A percentile compares a stretch with the other conserved stretches of the same genome.
Evolutionary conservation across 1,140 invertebrate species (phyloP).

Genomic region (Thaumatotibia leucotreta): DNA sequence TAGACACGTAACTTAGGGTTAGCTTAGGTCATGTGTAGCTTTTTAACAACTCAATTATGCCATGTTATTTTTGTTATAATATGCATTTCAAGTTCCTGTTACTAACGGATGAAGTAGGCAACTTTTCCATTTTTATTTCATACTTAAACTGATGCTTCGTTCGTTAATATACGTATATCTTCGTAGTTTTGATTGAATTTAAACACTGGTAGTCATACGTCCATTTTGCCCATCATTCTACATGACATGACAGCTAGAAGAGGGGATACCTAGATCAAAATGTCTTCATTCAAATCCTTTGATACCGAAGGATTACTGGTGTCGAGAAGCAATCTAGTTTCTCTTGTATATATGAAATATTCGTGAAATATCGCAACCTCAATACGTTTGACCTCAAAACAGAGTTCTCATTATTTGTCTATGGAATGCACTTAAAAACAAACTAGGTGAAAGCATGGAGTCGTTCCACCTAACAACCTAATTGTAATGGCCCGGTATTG

Average conservation of each 20-base stretch:
- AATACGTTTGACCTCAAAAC: background rate
- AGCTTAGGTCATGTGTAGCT: constrained; percentile 49
- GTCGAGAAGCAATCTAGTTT: background rate
- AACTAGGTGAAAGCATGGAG: background rate
- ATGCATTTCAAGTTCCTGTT: background rate
- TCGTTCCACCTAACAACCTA: constrained; percentile 1
- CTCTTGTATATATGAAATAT: background rate
- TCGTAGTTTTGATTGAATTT: too few species aligned
- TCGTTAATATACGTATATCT: too few species aligned
- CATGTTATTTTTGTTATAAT: background rate
- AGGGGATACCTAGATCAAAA: background rate
- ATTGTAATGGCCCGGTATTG: background rate
- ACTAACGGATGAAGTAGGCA: background rate
- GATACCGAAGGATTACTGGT: background rate
- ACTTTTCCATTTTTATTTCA: too few species aligned
- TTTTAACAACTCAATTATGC: constrained; percentile 3
- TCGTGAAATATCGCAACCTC: background rate
- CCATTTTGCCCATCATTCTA: background rate
- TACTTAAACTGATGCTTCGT: too few species aligned
- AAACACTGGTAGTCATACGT: background rate
- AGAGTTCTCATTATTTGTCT: background rate
- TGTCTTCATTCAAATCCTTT: background rate
- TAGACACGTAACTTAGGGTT: constrained; percentile 40
- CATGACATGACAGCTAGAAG: background rate
- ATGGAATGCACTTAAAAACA: background rate